Evolutionary conservation across 2,113 vertebrate species (phyloP).

Genomic region (Paramormyrops kingsleyae): DNA sequence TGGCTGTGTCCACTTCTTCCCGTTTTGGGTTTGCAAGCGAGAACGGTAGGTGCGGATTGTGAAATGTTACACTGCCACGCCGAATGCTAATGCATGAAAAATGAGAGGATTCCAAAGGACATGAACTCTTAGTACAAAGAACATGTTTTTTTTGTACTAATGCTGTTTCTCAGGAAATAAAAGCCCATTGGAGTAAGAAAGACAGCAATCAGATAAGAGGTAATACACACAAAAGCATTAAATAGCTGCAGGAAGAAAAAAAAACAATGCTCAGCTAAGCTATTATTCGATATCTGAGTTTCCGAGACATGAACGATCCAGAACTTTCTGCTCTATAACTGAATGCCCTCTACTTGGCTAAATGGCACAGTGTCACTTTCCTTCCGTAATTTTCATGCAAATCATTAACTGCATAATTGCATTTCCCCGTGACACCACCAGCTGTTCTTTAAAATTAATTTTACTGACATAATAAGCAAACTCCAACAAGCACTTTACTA

Average conservation of each 20-base stretch:
- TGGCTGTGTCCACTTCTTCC: neutral
- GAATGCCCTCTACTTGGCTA: neutral
- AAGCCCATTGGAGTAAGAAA: conserved; percentile 21
- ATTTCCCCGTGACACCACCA: neutral
- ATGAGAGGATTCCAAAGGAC: conserved; percentile 46
- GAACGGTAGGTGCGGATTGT: neutral
- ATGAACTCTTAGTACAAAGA: conserved; percentile 58
- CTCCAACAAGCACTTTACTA: neutral
- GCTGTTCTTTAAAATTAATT: neutral
- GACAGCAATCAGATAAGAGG: conserved; percentile 45
- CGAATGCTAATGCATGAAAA: neutral
- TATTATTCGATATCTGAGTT: neutral
- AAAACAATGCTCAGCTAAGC: conserved; percentile 53
- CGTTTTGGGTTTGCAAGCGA: neutral
- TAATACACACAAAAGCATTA: neutral
- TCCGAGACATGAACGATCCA: neutral
- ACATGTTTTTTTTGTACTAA: conserved; percentile 54
- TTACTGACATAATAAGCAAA: neutral
- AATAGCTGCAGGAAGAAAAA: conserved; percentile 39
- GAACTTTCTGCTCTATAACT: neutral
- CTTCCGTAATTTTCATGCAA: neutral
- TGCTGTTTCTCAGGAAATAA: conserved; percentile 45
- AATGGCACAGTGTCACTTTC: neutral
- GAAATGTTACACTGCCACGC: neutral
- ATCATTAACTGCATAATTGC: neutral